A percentile compares a stretch with the other conserved stretches of the same genome.
Evolutionary conservation across 2,888 invertebrate species (phyloP).

Genomic region (Callimorpha dominula): DNA sequence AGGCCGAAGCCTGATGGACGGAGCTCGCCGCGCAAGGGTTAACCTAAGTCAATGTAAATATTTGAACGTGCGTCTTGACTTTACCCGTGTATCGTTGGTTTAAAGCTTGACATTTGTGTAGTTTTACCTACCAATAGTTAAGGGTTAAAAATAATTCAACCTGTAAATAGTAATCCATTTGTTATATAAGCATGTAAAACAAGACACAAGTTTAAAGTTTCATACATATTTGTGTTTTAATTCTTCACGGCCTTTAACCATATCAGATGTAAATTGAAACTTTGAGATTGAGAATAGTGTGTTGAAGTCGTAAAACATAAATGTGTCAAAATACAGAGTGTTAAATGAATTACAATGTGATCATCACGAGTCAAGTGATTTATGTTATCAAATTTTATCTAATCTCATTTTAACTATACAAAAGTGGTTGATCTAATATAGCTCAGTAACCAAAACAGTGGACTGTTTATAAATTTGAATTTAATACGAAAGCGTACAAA

Average conservation of each 20-base stretch:
- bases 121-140: conserved; percentile 30
- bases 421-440: too few relatives aligned
- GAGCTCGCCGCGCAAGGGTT: conserved; percentile 78
- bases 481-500: too few relatives aligned
- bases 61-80: conserved; percentile 69
- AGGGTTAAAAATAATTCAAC: conserved; percentile 28
- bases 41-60: conserved; percentile 84
- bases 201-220: neutral
- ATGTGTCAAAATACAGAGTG: too few relatives aligned
- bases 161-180: neutral
- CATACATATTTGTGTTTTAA: neutral
- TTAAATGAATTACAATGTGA: too few relatives aligned
- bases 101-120: conserved; percentile 53
- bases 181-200: neutral
- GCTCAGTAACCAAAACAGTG: too few relatives aligned
- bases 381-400: too few relatives aligned
- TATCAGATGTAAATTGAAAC: neutral
- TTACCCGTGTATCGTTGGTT: conserved; percentile 57
- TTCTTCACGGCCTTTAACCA: neutral
- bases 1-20: conserved; percentile 80
- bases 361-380: too few relatives aligned
- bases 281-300: neutral
- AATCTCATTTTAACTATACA: too few relatives aligned
- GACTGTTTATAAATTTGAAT: too few relatives aligned
- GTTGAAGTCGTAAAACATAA: too few relatives aligned